Percentiles rank a stretch among this genome's conserved stretches.
Evolutionary conservation across 2,797 vertebrate genomes (phyloP).

Genomic region (Carduelis carduelis): DNA sequence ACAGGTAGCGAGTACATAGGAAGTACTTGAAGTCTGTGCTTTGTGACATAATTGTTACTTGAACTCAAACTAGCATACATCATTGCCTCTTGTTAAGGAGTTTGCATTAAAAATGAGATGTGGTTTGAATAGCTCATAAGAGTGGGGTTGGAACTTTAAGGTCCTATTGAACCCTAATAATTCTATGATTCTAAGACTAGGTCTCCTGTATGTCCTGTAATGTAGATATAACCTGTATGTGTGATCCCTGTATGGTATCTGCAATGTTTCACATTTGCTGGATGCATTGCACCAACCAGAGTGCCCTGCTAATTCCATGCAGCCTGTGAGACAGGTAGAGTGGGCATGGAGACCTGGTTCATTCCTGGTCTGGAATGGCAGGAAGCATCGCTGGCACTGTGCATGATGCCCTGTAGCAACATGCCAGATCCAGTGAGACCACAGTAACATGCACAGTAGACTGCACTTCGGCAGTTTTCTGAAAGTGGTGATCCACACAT

Average conservation of each 20-base stretch:
- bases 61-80: neutral
- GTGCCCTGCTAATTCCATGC: neutral
- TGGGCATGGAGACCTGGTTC: neutral
- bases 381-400: fast-evolving
- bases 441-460: neutral
- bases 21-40: neutral
- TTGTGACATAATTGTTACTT: neutral
- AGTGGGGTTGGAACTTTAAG: neutral
- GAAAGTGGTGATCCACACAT: neutral
- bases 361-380: neutral
- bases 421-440: neutral
- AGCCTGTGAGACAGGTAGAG: neutral
- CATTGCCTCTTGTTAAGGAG: neutral
- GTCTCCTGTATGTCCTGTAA: neutral
- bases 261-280: neutral
- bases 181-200: neutral
- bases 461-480: neutral
- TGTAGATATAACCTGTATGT: neutral
- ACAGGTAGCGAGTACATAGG: neutral
- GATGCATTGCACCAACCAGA: neutral
- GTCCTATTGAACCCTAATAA: neutral
- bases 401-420: fast-evolving
- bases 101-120: neutral
- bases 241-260: neutral
- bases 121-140: neutral